Evolutionary conservation across 2,888 invertebrate genomes (phyloP), one percentile per base, ranked within the genome.

Genomic region (Troides aeacus): DNA sequence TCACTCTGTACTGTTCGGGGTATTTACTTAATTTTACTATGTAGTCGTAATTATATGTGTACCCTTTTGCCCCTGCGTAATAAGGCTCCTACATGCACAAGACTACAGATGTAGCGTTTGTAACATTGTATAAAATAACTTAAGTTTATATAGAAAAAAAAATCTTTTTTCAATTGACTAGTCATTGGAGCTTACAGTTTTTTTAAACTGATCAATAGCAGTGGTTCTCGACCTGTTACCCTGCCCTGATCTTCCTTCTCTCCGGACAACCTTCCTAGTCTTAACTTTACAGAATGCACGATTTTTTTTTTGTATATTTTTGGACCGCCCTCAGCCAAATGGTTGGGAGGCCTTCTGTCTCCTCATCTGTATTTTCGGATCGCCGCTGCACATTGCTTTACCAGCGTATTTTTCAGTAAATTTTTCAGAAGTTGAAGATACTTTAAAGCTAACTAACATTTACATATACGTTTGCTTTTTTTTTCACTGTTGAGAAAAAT

Each of bases 11-110:
- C 24, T 79, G 74, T 78, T 79, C 79, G 78, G 79, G 79, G 77
- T 75, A 78, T 79, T 78, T 79, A 79, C 78, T 78, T 78, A 80
- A 80, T 77, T 74, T 72, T 65, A 69, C 62, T 53, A 39, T 63
- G 23, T 68, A 64, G 62, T 68, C 24, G 17, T 65, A 61, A 56
- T 36, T 56, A 66, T 68, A 59, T 62, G 66, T 73, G 66, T 72
- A 72, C 73, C 77, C 75, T 83, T 86, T 88, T 88, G 86, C 87
- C 87, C 81, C 77, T 30, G 79, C 78, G 74, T 83, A 80, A 78
- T 78, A 77, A 56, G 50, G 69, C 58, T 72, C 80, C 78, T 83
- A 84, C 80, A 84, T 86, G 88, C 88, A 88, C 86, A 88, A 89
- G 82, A 87, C 84, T 84, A 83, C 80, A 76, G 78, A 73, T 75